Conservation (phyloP, 2,797 vertebrate genomes). For the Meda fulgida region DNA sequence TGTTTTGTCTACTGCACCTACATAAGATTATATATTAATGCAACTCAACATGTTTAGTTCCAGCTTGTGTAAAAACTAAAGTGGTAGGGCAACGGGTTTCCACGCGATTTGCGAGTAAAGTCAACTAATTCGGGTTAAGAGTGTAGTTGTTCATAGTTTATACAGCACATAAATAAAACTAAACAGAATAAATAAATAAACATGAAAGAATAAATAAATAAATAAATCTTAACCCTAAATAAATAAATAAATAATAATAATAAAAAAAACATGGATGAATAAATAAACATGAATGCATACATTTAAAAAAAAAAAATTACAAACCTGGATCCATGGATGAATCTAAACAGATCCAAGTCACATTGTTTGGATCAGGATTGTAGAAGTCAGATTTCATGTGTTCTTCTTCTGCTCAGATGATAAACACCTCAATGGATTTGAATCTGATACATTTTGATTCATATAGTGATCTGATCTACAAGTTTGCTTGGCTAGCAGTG, state of each 20-base stretch:
- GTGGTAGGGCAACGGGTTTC: no score
- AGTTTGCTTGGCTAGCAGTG: background rate
- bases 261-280: background rate
- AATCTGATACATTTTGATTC: background rate
- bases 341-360: background rate
- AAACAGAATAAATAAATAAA: background rate
- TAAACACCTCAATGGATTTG: background rate
- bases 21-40: no score
- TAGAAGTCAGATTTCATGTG: background rate
- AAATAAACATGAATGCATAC: background rate
- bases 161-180: background rate
- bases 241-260: background rate
- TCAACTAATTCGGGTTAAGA: no score
- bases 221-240: background rate
- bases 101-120: no score
- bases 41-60: no score
- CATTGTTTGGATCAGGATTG: background rate
- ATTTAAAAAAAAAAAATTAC: background rate
- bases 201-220: background rate
- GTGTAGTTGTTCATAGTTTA: background rate
- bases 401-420: background rate
- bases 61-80: no score
- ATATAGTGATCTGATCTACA: background rate
- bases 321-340: background rate
- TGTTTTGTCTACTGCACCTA: no score